Percentiles rank a stretch among this genome's conserved stretches.
These are phyloP conservation scores for Apomyelois bistriatella DNA, from an alignment of 2,888 invertebrate species.

Conservation along the genomic window DNA sequence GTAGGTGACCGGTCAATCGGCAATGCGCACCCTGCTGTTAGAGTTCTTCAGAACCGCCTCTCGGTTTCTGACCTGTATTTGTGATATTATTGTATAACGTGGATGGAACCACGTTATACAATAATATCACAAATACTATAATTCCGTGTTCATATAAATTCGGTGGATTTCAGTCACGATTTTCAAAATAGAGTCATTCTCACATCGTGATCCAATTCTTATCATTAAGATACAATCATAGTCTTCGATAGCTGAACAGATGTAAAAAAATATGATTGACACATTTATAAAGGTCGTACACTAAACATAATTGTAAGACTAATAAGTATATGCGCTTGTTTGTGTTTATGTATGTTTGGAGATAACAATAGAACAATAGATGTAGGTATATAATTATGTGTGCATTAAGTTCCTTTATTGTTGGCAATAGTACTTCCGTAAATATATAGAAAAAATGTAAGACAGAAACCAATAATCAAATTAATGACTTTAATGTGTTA, in stretches of 20 bases:
- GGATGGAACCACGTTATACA: no score
- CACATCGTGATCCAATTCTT: slow-evolving; percentile 29
- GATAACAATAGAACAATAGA: slow-evolving; percentile 38
- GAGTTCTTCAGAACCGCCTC: no score
- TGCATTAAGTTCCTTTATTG: slow-evolving; percentile 26
- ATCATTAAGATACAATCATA: slow-evolving; percentile 32
- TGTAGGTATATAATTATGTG: slow-evolving; percentile 21
- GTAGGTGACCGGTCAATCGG: no score
- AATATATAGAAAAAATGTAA: not conserved
- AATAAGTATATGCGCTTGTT: not conserved
- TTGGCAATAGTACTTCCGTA: slow-evolving; percentile 25
- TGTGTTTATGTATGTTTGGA: slow-evolving; percentile 14
- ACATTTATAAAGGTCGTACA: slow-evolving; percentile 28
- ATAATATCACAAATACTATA: no score
- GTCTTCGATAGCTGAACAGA: slow-evolving; percentile 23
- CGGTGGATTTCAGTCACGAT: slow-evolving; percentile 21
- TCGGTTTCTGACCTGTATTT: no score
- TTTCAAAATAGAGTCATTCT: slow-evolving; percentile 31
- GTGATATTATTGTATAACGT: no score
- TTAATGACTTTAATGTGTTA: no score
- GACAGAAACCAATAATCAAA: not conserved
- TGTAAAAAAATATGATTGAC: slow-evolving; percentile 43
- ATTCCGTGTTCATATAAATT: not conserved
- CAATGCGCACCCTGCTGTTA: no score
- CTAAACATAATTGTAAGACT: no score